phyloP scores from a whole-genome alignment of 2,113 vertebrate genomes.

The Urocynchramus pylzowi region DNA sequence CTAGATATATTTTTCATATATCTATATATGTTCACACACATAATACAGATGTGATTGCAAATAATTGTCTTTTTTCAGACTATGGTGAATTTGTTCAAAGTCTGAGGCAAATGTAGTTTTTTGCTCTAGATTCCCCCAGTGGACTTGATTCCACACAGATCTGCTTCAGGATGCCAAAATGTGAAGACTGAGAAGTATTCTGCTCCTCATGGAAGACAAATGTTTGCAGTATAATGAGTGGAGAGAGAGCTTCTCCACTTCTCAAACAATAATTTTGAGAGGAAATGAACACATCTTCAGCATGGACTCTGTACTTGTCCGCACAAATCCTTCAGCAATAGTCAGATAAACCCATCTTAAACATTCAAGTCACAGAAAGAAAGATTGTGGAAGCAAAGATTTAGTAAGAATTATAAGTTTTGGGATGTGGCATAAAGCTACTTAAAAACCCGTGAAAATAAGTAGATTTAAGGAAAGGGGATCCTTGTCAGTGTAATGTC shows the following conservation, averaged over 20 bases:
- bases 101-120: neutral
- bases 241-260: neutral
- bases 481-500: neutral
- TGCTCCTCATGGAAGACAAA: neutral
- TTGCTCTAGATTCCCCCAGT: neutral
- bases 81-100: neutral
- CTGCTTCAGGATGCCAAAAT: neutral
- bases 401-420: neutral
- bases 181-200: neutral
- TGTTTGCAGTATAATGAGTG: neutral
- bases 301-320: neutral
- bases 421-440: neutral
- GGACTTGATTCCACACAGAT: neutral
- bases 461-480: neutral
- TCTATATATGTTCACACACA: neutral
- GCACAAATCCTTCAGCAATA: neutral
- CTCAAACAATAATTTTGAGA: neutral
- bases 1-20: neutral
- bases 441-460: neutral
- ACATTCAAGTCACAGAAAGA: rapidly evolving
- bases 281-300: neutral
- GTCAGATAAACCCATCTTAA: neutral
- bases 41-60: neutral
- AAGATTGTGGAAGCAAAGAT: neutral
- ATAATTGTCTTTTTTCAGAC: neutral